Percentiles rank a stretch among this genome's conserved stretches.
Evolutionary conservation across 1,140 invertebrate species (phyloP).

Genomic region (Mizuhopecten yessoensis): DNA sequence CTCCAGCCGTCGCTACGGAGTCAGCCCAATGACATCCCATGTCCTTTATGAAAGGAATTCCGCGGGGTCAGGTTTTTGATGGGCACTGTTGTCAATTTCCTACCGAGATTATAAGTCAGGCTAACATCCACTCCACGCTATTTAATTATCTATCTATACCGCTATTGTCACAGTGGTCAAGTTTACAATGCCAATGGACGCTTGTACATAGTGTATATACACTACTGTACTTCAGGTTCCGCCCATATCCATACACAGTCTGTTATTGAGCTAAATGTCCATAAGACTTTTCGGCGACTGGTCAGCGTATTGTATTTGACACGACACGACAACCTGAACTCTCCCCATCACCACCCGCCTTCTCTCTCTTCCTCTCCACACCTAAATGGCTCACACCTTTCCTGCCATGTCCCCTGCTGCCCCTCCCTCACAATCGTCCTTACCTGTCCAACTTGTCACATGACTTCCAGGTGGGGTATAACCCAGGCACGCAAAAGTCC

Average conservation of each 20-base stretch:
- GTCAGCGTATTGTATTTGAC: no score
- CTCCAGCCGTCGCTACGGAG: neutral
- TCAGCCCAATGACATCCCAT: neutral
- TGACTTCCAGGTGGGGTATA: constrained; percentile 94
- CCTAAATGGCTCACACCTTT: no score
- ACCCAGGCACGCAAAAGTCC: constrained; percentile 95
- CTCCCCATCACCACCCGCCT: no score
- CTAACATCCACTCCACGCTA: neutral
- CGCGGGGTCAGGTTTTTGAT: neutral
- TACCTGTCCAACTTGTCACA: constrained; percentile 88
- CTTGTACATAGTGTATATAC: neutral
- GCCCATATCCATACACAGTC: no score
- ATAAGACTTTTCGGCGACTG: no score
- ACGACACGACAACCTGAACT: no score
- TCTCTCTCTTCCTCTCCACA: no score
- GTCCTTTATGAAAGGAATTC: neutral
- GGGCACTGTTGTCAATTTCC: neutral
- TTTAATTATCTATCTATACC: constrained; percentile 7
- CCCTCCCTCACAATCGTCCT: constrained; percentile 65
- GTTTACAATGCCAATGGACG: neutral
- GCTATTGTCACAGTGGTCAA: neutral
- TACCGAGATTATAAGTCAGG: neutral
- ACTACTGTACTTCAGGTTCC: no score
- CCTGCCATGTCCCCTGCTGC: no score
- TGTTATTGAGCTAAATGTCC: no score